These are phyloP conservation scores for Alexandromys fortis DNA, from an alignment of 2,113 vertebrate genomes.

Conservation along the genomic window DNA sequence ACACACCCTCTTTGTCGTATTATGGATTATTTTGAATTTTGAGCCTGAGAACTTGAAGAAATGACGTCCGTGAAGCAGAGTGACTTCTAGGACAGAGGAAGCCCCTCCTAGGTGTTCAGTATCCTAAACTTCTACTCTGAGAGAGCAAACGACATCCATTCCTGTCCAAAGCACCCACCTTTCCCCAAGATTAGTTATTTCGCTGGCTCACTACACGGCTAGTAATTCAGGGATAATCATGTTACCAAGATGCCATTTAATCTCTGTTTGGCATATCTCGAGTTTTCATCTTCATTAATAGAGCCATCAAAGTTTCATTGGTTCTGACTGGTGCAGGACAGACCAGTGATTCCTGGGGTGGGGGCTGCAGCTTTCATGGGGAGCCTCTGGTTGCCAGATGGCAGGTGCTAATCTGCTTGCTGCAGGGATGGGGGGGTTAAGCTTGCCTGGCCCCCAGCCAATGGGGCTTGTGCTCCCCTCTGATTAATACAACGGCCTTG, in stretches of 20 bases:
- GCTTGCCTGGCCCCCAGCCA: slow-evolving; percentile 55
- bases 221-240: slow-evolving; percentile 74
- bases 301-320: slow-evolving; percentile 61
- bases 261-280: slow-evolving; percentile 75
- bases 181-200: slow-evolving; percentile 54
- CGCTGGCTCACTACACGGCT: slow-evolving; percentile 19
- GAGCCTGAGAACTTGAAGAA: background rate
- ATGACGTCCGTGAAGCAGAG: background rate
- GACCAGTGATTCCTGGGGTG: background rate
- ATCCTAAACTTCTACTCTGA: background rate
- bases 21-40: background rate
- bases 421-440: background rate
- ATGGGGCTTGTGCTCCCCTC: slow-evolving; percentile 2
- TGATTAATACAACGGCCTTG: background rate
- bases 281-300: slow-evolving; percentile 77
- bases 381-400: slow-evolving; percentile 68
- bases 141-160: rapidly evolving
- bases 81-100: background rate
- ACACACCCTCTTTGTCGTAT: background rate
- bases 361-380: background rate
- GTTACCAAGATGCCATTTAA: slow-evolving; percentile 77
- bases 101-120: background rate
- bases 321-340: slow-evolving; percentile 54
- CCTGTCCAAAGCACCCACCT: background rate
- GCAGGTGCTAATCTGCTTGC: slow-evolving; percentile 64